Percentiles rank a stretch among this genome's conserved stretches.
These are phyloP conservation scores for Drosophila rufa DNA, from an alignment of 1,140 invertebrate species.

Conservation along the genomic window DNA sequence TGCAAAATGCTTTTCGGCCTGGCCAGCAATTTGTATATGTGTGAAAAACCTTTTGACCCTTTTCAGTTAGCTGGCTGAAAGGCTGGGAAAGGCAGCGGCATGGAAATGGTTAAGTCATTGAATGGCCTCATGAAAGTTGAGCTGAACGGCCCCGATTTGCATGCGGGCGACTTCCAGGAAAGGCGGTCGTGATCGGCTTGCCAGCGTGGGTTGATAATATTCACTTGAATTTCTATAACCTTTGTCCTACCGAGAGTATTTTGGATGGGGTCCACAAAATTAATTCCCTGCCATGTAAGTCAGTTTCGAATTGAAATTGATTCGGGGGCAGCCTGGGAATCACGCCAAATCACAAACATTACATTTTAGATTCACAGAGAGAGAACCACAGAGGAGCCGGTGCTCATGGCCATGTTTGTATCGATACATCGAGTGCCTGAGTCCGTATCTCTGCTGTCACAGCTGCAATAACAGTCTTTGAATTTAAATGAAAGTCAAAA, in stretches of 20 bases:
- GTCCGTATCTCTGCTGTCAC: slow-evolving; percentile 22
- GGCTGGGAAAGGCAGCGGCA: slow-evolving; percentile 55
- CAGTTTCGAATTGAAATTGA: slow-evolving; percentile 49
- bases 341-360: slow-evolving; percentile 45
- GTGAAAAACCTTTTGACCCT: slow-evolving; percentile 50
- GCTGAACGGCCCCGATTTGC: slow-evolving; percentile 48
- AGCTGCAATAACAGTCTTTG: slow-evolving; percentile 73
- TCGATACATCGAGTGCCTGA: slow-evolving; percentile 10
- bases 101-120: slow-evolving; percentile 76
- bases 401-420: slow-evolving; percentile 16
- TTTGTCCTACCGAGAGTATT: slow-evolving; percentile 10
- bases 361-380: slow-evolving; percentile 41
- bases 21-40: slow-evolving; percentile 73
- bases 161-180: slow-evolving; percentile 37
- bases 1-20: slow-evolving; percentile 65
- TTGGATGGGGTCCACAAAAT: slow-evolving; percentile 21
- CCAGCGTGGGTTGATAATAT: slow-evolving; percentile 13
- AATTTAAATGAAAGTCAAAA: slow-evolving; percentile 65
- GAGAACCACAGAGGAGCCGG: slow-evolving; percentile 1
- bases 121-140: slow-evolving; percentile 75
- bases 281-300: slow-evolving; percentile 43
- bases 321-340: too few relatives aligned
- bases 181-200: slow-evolving; percentile 34
- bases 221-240: slow-evolving; percentile 3
- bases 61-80: slow-evolving; percentile 20